phyloP scores from a whole-genome alignment of 2,797 vertebrate species.

The Otus scops region DNA sequence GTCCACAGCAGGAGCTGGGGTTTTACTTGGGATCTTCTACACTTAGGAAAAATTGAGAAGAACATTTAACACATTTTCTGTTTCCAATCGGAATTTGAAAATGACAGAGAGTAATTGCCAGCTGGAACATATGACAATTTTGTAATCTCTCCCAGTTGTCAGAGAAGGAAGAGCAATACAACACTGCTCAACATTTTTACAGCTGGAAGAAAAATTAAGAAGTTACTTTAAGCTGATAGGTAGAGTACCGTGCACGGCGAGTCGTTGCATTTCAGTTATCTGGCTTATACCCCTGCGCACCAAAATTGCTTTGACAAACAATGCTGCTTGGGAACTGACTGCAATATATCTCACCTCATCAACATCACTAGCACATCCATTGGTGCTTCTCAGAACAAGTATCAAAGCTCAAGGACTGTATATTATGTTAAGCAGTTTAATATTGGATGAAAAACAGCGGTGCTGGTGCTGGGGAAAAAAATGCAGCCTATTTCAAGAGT shows the following conservation, averaged over 20 bases:
- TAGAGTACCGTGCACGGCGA: accelerated
- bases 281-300: background rate
- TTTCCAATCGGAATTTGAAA: background rate
- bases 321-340: background rate
- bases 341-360: background rate
- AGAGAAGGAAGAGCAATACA: background rate
- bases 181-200: background rate
- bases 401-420: slow-evolving; percentile 29
- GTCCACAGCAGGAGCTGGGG: background rate
- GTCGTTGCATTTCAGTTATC: background rate
- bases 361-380: background rate
- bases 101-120: background rate
- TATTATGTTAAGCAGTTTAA: slow-evolving; percentile 36
- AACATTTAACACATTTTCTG: background rate
- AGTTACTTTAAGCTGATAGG: background rate
- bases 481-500: background rate
- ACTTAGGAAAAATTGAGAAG: background rate
- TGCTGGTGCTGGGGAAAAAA: background rate
- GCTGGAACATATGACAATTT: background rate
- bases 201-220: background rate
- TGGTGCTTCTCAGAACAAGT: slow-evolving; percentile 8
- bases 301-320: background rate
- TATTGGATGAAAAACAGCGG: background rate
- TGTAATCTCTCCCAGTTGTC: background rate
- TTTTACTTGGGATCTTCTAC: background rate